A percentile compares a stretch with the other conserved stretches of the same genome.
Evolutionary conservation across 2,888 invertebrate species (phyloP).

Genomic region (Pterostichus niger): DNA sequence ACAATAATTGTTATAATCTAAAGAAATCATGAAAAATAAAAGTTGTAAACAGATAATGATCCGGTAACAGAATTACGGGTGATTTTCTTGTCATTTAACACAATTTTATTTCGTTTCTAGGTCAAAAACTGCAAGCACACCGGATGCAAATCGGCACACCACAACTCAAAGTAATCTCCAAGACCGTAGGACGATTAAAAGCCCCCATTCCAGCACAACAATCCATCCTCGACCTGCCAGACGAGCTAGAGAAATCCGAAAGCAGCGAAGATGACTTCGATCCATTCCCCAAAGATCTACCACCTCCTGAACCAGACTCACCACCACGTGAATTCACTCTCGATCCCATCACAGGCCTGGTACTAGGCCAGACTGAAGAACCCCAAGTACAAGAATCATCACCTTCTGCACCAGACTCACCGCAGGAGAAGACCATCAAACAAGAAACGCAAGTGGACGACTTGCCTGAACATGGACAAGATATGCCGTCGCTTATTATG

Average conservation of each 20-base stretch:
- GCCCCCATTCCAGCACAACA: neutral
- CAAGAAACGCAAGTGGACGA: conserved; percentile 27
- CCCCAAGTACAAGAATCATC: conserved; percentile 16
- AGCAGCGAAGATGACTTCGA: conserved; percentile 84
- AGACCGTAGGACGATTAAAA: neutral
- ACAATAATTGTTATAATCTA: too few relatives aligned
- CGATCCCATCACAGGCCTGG: conserved; percentile 84
- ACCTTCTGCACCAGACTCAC: conserved; percentile 69
- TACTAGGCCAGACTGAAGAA: conserved; percentile 80
- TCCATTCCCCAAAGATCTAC: conserved; percentile 80
- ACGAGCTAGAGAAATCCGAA: conserved; percentile 75
- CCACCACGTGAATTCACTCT: conserved; percentile 85
- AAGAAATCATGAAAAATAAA: too few relatives aligned
- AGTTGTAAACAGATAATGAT: too few relatives aligned
- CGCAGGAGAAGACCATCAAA: conserved; percentile 28
- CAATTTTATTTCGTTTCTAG: neutral
- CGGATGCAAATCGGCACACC: conserved; percentile 62
- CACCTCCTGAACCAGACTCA: conserved; percentile 81
- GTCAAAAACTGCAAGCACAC: conserved; percentile 47
- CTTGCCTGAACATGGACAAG: conserved; percentile 1
- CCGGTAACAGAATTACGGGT: too few relatives aligned
- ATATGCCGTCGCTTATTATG: conserved; percentile 75
- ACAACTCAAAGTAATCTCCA: conserved; percentile 63
- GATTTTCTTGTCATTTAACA: too few relatives aligned
- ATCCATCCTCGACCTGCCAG: conserved; percentile 63